Conservation (phyloP, 2,888 invertebrate genomes). For the Seira musarum region DNA sequence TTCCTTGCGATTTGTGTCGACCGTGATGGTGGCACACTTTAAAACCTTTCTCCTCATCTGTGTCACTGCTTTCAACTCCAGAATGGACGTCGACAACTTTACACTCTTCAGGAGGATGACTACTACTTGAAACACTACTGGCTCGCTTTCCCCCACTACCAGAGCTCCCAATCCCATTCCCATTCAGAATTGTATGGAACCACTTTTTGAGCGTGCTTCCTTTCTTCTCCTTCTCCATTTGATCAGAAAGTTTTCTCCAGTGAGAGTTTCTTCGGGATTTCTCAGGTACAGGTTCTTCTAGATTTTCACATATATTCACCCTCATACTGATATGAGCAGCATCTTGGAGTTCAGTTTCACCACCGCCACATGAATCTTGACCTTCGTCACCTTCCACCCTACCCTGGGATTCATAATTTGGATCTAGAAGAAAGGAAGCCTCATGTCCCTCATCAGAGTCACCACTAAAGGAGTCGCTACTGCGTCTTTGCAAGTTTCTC, state of each 20-base stretch:
- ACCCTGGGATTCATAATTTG: constrained; percentile 28
- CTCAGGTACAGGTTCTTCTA: constrained; percentile 11
- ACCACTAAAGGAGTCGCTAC: constrained; percentile 50
- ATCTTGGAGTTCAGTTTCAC: constrained; percentile 6
- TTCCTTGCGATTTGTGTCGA: constrained; percentile 23
- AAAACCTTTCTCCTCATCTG: constrained; percentile 32
- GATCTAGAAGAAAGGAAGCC: constrained; percentile 55
- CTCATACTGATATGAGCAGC: constrained; percentile 47
- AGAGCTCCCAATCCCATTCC: constrained; percentile 61
- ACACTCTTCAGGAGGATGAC: constrained; percentile 17
- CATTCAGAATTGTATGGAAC: constrained; percentile 69
- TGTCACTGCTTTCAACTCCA: constrained; percentile 18
- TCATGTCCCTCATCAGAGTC: constrained; percentile 62
- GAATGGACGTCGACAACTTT: constrained; percentile 23
- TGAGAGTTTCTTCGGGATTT: constrained; percentile 37
- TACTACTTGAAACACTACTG: constrained; percentile 29
- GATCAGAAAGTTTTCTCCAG: constrained; percentile 65
- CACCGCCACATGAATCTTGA: not conserved
- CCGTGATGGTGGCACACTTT: constrained; percentile 6
- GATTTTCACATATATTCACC: constrained; percentile 46
- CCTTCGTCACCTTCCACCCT: constrained; percentile 34
- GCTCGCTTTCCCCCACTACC: constrained; percentile 43
- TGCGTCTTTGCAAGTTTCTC: constrained; percentile 46
- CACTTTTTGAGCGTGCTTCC: constrained; percentile 66
- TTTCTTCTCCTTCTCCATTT: constrained; percentile 64